Evolutionary conservation across 2,113 vertebrate genomes (phyloP), one percentile per base, ranked within the genome.

Genomic region (Panthera uncia): DNA sequence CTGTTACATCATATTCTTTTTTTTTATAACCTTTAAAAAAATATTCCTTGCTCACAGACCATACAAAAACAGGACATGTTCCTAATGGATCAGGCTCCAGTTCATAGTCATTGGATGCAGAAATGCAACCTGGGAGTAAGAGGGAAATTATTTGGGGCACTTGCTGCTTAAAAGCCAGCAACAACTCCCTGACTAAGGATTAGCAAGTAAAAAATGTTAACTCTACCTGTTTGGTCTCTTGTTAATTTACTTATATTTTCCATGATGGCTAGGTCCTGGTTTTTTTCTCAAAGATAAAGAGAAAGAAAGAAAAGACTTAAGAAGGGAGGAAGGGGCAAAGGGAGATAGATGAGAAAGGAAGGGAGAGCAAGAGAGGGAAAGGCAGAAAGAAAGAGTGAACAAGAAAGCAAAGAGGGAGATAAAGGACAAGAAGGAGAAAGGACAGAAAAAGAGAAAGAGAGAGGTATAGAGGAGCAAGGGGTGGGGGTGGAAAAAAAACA

Each of bases 151-250:
- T 85, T 76, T n/a, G 2, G 71, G 41, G 45, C 7, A 50, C 23
- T 93, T 95, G 29, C 29, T 97, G 45, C 23, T 41, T 85, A 76
- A 27, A 90, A 29, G 14, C 21, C 65, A 94, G 14, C 19, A 95
- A 88, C 69, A 97, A 79, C 12, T 92, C 45, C 41, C 7, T 79
- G 68, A 29, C 48, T 94, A 90, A 96, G 95, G 69, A 94, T 87
- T 89, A 96, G 23, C 48, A 93, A 91, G 2, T 82, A 36, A 89
- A 95, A 86, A 45, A 38, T n/a, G 91, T 57, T 25, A 79, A 78
- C 45, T 57, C 38, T 89, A 45, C 31, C n/a, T 80, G 8, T 66
- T 91, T 91, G 36, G 2, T 38, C 29, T 66, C 71, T 68, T 91
- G 57, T 8, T 94, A 55, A 73, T 82, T 91, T 91, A 91, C 23